These are phyloP conservation scores for Catalaphyllia jardinei DNA, from an alignment of 64 coral and sea anemone genomes.

Conservation along the genomic window DNA sequence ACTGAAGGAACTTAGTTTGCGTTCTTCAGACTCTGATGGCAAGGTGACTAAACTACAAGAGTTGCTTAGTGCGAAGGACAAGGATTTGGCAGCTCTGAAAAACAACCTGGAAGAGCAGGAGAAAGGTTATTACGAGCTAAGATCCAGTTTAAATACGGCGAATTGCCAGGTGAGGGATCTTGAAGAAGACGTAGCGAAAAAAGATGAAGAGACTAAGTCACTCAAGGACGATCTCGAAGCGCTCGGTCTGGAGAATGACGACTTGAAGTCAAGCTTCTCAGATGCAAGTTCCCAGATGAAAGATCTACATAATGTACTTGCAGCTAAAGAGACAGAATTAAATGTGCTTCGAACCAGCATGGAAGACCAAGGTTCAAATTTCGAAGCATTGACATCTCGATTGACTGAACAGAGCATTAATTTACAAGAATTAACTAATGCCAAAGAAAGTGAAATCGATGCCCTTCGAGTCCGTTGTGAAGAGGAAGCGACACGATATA, in stretches of 20 bases:
- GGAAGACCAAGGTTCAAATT: constrained; percentile 12
- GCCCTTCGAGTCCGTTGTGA: background rate
- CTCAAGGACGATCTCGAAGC: constrained; percentile 31
- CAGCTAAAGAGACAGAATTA: constrained; percentile 31
- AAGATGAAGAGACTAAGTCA: constrained; percentile 12
- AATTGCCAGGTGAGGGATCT: constrained; percentile 29
- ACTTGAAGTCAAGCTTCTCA: constrained; percentile 10
- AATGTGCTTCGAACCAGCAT: constrained; percentile 38
- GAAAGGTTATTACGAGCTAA: background rate
- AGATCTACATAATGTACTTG: constrained; percentile 31
- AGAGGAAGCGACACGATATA: background rate
- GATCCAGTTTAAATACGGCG: background rate
- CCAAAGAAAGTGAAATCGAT: constrained; percentile 15
- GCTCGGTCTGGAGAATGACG: background rate
- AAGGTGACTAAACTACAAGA: constrained; percentile 11
- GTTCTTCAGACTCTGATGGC: constrained; percentile 8
- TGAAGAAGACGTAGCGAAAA: constrained; percentile 7
- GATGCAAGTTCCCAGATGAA: constrained; percentile 35
- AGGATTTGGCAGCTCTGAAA: constrained; percentile 39
- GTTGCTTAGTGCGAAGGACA: constrained; percentile 11
- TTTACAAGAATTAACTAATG: constrained; percentile 5
- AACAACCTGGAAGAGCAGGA: constrained; percentile 33
- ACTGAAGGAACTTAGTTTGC: constrained; percentile 9
- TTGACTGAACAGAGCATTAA: constrained; percentile 13
- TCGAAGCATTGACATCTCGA: constrained; percentile 14